Percentiles rank a stretch among this genome's conserved stretches.
Conservation (phyloP, 2,888 invertebrate genomes). For the Brachycybe producta region DNA sequence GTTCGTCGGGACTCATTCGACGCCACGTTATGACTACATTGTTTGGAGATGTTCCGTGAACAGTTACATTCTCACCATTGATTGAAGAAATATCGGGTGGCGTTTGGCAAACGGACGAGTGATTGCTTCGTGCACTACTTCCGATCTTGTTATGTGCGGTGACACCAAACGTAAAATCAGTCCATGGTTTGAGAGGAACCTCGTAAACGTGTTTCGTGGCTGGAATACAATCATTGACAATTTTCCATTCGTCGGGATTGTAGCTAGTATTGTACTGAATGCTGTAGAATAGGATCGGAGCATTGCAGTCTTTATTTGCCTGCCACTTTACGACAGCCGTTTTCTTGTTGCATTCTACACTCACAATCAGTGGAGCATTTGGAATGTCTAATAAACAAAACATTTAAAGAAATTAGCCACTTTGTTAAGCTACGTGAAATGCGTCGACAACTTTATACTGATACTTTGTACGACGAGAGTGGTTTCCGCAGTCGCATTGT, state of each 20-base stretch:
- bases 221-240: constrained; percentile 59
- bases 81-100: constrained; percentile 74
- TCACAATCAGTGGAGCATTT: constrained; percentile 59
- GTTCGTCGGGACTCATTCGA: constrained; percentile 91
- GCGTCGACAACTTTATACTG: constrained; percentile 6
- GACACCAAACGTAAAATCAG: constrained; percentile 90
- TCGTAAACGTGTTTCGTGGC: constrained; percentile 43
- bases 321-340: constrained; percentile 73
- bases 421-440: too few relatives aligned
- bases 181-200: constrained; percentile 66
- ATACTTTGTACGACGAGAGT: constrained; percentile 79
- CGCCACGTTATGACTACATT: constrained; percentile 89
- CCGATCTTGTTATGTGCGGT: constrained; percentile 89
- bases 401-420: constrained; percentile 22
- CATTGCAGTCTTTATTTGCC: constrained; percentile 86
- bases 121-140: constrained; percentile 66
- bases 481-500: constrained; percentile 70
- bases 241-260: constrained; percentile 82
- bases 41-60: constrained; percentile 71
- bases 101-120: constrained; percentile 71
- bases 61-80: constrained; percentile 86
- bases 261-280: constrained; percentile 90
- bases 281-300: constrained; percentile 77
- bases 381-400: constrained; percentile 57
- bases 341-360: constrained; percentile 53